A percentile compares a stretch with the other conserved stretches of the same genome.
These are phyloP conservation scores for Leguminivora glycinivorella DNA, from an alignment of 1,140 invertebrate species.

Conservation along the genomic window DNA sequence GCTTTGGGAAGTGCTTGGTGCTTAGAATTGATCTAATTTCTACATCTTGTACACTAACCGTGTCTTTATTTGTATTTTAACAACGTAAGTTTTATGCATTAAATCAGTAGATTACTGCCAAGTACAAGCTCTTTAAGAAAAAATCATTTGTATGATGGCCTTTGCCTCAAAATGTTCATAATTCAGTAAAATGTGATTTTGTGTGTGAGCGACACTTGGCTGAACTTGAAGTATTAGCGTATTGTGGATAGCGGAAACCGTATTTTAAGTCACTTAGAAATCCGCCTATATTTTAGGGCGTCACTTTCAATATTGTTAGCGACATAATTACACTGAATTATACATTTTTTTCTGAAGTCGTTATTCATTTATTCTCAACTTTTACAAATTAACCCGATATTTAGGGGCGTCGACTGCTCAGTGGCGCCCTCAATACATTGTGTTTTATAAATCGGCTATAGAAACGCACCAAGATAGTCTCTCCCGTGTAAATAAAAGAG, in stretches of 20 bases:
- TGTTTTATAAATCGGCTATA: too few species aligned
- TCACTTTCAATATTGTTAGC: constrained; percentile 33
- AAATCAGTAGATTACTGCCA: not conserved
- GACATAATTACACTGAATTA: constrained; percentile 30
- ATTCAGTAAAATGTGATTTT: not conserved
- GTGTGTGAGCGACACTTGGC: not conserved
- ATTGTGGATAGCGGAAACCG: not conserved
- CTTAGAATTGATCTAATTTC: not conserved
- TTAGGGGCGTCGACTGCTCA: too few species aligned
- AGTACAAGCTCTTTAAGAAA: not conserved
- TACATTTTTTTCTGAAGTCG: constrained; percentile 30
- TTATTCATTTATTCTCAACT: constrained; percentile 1
- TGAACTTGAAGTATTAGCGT: not conserved
- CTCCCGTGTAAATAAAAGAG: too few species aligned
- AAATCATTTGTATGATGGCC: not conserved
- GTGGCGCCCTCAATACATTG: too few species aligned
- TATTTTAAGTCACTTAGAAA: constrained; percentile 31
- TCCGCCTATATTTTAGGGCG: constrained; percentile 35
- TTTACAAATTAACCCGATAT: too few species aligned
- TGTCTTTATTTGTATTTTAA: not conserved
- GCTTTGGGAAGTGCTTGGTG: not conserved
- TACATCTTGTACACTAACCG: constrained; percentile 7
- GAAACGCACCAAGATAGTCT: too few species aligned
- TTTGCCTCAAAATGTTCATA: not conserved
- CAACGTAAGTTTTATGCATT: not conserved